Percentiles rank a stretch among this genome's conserved stretches.
Evolutionary conservation across 1,140 invertebrate genomes (phyloP).

Genomic region (Drosophila chauvacae): DNA sequence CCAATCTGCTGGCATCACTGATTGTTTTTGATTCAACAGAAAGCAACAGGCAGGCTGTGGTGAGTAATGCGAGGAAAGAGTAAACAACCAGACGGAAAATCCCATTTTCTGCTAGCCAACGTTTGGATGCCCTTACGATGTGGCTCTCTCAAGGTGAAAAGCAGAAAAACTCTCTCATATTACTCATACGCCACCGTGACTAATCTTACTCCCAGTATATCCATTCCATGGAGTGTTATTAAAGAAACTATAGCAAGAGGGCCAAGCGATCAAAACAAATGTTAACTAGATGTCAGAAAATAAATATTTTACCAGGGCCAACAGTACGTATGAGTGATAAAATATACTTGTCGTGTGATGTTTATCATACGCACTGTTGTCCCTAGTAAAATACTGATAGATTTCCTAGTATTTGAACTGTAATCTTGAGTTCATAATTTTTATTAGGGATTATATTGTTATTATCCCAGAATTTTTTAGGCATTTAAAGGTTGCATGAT

Average conservation of each 20-base stretch:
- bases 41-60: neutral
- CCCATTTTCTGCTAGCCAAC: neutral
- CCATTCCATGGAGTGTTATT: neutral
- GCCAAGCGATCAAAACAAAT: neutral
- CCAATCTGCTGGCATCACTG: constrained; percentile 11
- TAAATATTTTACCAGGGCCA: neutral
- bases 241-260: neutral
- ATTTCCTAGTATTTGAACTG: neutral
- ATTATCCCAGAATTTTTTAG: neutral
- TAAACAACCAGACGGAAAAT: neutral
- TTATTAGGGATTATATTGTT: neutral
- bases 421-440: neutral
- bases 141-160: neutral
- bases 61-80: constrained; percentile 4
- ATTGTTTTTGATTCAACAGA: constrained; percentile 18
- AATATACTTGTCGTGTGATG: neutral
- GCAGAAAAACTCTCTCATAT: neutral
- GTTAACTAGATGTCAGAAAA: neutral
- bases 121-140: neutral
- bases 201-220: too few relatives aligned
- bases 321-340: constrained; percentile 4
- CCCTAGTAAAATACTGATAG: neutral
- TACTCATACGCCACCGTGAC: neutral
- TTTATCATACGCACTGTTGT: constrained; percentile 2
- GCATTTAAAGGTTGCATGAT: neutral